phyloP scores from a whole-genome alignment of 2,888 invertebrate species.

The Malthinus seriepunctatus region DNA sequence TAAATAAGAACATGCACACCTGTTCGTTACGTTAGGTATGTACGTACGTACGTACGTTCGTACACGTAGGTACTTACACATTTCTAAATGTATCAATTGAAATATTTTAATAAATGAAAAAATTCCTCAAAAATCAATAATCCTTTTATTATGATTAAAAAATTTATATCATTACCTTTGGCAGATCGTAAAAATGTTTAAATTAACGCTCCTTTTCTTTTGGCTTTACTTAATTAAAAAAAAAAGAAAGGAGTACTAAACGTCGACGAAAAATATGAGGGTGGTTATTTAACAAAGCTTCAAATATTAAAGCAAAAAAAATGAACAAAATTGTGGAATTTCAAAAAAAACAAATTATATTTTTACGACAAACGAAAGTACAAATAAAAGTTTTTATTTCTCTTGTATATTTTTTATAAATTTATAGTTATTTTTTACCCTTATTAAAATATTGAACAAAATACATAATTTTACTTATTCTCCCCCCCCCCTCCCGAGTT shows the following conservation, averaged over 20 bases:
- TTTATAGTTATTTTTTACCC: too few species aligned
- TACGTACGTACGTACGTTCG: too few species aligned
- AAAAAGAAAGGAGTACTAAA: conserved; percentile 16
- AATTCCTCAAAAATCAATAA: conserved; percentile 1
- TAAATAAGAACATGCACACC: conserved; percentile 1
- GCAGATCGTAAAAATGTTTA: neutral
- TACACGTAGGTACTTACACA: too few species aligned
- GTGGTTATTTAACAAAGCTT: conserved; percentile 8
- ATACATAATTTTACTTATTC: too few species aligned
- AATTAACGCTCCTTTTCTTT: conserved; percentile 14
- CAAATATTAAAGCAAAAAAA: conserved; percentile 2
- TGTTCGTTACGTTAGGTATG: neutral
- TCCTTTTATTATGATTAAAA: conserved; percentile 7
- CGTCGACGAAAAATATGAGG: conserved; percentile 15
- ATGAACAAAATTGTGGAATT: neutral
- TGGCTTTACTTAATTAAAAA: conserved; percentile 23
- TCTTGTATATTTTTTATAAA: neutral
- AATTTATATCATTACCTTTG: neutral
- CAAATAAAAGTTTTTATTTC: neutral
- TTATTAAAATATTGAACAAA: too few species aligned
- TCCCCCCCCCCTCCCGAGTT: too few species aligned
- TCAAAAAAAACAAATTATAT: too few species aligned
- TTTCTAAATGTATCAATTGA: too few species aligned
- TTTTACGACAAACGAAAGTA: neutral
- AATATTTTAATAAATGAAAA: neutral